Percentiles rank a stretch among this genome's conserved stretches.
These are phyloP conservation scores for Heliconius charithonia DNA, from an alignment of 2,888 invertebrate genomes.

Conservation along the genomic window DNA sequence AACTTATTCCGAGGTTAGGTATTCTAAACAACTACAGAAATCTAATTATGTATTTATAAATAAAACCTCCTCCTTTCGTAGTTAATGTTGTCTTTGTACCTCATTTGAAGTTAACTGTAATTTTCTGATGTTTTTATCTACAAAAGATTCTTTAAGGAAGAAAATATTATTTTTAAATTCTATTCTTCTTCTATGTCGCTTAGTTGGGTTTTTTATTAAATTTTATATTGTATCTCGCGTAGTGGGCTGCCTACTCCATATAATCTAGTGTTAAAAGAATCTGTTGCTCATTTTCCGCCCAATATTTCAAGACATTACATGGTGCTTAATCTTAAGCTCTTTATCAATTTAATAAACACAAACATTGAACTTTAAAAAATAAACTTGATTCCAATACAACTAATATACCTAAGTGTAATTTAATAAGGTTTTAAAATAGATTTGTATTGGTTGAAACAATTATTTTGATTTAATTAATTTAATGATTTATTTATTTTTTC, in stretches of 20 bases:
- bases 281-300: not conserved
- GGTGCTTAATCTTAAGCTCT: too few relatives aligned
- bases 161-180: not conserved
- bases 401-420: not conserved
- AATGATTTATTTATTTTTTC: too few relatives aligned
- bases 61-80: not conserved
- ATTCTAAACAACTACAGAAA: not conserved
- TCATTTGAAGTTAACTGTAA: slow-evolving; percentile 5
- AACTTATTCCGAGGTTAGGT: not conserved
- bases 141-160: not conserved
- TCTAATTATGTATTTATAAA: slow-evolving; percentile 18
- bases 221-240: not conserved
- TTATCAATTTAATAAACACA: too few relatives aligned
- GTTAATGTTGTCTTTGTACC: not conserved
- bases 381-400: too few relatives aligned
- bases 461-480: not conserved
- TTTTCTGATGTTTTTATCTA: slow-evolving; percentile 8
- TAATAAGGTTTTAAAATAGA: not conserved
- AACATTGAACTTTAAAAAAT: too few relatives aligned
- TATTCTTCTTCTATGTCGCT: not conserved
- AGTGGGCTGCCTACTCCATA: not conserved
- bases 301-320: too few relatives aligned
- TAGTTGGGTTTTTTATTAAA: not conserved
- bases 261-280: not conserved
- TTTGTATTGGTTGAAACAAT: not conserved